Evolutionary conservation across 2,113 vertebrate species (phyloP).

Genomic region (Maccullochella peelii): DNA sequence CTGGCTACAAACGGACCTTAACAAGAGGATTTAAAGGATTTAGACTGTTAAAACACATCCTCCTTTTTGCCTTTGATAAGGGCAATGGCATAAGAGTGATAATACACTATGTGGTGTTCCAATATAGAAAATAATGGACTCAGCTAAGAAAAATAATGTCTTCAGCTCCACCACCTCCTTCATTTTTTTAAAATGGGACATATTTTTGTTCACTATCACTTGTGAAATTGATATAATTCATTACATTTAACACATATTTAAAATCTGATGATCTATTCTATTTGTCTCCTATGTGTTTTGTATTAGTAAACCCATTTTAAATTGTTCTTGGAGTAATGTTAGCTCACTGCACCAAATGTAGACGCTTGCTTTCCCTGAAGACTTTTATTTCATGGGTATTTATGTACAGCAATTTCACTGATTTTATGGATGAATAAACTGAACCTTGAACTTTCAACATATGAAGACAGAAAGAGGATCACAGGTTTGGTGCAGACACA

Average conservation of each 20-base stretch:
- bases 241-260: not conserved
- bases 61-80: not conserved
- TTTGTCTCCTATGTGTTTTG: not conserved
- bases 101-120: not conserved
- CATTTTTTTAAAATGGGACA: not conserved
- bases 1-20: not conserved
- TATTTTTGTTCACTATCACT: not conserved
- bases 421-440: not conserved
- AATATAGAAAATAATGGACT: not conserved
- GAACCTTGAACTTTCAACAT: conserved; percentile 27
- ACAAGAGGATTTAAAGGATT: not conserved
- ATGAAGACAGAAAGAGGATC: not conserved
- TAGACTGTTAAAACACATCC: conserved; percentile 11
- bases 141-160: not conserved
- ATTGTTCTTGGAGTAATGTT: not conserved
- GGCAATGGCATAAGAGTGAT: not conserved
- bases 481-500: conserved; percentile 6
- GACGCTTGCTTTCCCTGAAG: not conserved
- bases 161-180: not conserved
- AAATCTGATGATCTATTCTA: not conserved
- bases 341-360: not conserved
- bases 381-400: not conserved
- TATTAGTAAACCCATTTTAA: not conserved
- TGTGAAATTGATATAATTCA: not conserved
- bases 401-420: not conserved